Percentiles rank a stretch among this genome's conserved stretches.
These are phyloP conservation scores for Galagoides demidoff DNA, from an alignment of 2,797 vertebrate genomes.

Conservation along the genomic window DNA sequence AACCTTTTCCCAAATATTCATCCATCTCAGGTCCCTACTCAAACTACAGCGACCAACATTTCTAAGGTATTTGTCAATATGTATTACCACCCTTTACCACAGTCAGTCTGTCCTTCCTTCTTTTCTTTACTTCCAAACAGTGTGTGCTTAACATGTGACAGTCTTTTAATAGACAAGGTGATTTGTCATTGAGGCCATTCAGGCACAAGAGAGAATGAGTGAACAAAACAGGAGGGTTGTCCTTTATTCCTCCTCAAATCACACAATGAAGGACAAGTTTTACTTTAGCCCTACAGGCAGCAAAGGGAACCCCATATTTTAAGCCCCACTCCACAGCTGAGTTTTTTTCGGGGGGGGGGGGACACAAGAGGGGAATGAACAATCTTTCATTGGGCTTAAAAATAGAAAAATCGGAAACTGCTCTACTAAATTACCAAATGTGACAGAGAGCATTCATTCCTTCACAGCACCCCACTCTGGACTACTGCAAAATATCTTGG, in stretches of 20 bases:
- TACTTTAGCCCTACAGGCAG: background rate
- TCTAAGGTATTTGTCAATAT: background rate
- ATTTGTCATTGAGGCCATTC: conserved; percentile 39
- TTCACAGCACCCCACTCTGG: background rate
- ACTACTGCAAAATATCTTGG: background rate
- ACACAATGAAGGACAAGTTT: background rate
- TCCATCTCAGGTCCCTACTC: background rate
- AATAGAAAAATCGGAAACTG: background rate
- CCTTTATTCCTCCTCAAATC: background rate
- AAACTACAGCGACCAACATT: background rate
- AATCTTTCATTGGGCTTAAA: background rate
- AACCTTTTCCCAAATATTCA: background rate
- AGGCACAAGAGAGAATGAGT: background rate
- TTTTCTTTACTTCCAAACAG: background rate
- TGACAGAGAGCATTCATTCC: background rate
- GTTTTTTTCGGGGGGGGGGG: background rate
- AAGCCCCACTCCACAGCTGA: background rate
- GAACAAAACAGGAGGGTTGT: background rate
- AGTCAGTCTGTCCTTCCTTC: background rate
- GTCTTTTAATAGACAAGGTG: background rate
- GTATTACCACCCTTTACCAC: background rate
- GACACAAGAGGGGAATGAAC: background rate
- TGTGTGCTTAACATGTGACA: background rate
- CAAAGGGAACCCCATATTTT: background rate
- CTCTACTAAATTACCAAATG: background rate